A percentile compares a stretch with the other conserved stretches of the same genome.
phyloP scores from a whole-genome alignment of 2,888 invertebrate species.

The Eustalomyia histrio region DNA sequence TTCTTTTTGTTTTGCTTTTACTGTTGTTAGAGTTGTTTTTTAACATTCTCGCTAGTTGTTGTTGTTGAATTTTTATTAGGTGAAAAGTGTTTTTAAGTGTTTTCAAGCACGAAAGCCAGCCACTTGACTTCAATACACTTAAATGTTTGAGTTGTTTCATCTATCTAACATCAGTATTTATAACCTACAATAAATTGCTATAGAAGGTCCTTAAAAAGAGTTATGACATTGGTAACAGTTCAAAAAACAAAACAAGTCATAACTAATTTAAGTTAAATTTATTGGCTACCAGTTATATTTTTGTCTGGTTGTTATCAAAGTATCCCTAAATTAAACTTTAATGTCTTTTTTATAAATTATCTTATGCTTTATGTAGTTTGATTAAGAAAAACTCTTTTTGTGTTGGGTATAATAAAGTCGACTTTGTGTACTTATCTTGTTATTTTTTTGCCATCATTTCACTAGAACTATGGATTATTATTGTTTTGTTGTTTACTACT shows the following conservation, averaged over 20 bases:
- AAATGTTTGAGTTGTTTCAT: constrained; percentile 27
- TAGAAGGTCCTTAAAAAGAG: too few species aligned
- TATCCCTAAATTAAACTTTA: too few species aligned
- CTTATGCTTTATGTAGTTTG: too few species aligned
- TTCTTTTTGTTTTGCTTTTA: constrained; percentile 18
- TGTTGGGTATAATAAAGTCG: background rate
- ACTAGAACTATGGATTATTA: constrained; percentile 14
- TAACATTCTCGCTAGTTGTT: constrained; percentile 1
- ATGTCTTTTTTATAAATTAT: too few species aligned
- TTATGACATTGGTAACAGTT: too few species aligned
- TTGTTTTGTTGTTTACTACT: constrained; percentile 38
- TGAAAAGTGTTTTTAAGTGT: constrained; percentile 68
- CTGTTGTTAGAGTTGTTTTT: constrained; percentile 36
- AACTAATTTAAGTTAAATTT: too few species aligned
- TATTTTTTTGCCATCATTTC: background rate
- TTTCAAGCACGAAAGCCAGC: constrained; percentile 64
- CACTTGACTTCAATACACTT: constrained; percentile 27
- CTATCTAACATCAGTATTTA: constrained; percentile 48
- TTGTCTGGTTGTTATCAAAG: too few species aligned
- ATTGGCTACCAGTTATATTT: too few species aligned
- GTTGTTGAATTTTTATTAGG: constrained; percentile 61
- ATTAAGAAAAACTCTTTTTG: too few species aligned
- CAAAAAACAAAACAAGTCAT: too few species aligned
- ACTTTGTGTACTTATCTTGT: constrained; percentile 24
- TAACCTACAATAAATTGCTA: too few species aligned